These are phyloP conservation scores for Pseudochirops corinnae DNA, from an alignment of 2,797 vertebrate genomes.

Conservation along the genomic window DNA sequence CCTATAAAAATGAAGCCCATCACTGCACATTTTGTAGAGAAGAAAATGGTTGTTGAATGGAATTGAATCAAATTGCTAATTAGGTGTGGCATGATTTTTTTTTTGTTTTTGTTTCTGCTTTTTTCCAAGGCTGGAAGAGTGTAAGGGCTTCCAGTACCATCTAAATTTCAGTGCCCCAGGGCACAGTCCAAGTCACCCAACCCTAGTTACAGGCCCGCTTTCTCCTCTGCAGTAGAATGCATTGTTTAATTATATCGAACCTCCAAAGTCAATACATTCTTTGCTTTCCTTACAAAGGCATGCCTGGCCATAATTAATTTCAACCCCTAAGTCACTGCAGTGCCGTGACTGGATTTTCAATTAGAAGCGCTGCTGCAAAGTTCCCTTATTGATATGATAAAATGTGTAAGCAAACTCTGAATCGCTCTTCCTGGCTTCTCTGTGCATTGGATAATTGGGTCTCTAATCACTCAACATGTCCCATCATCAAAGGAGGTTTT, in stretches of 20 bases:
- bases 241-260: constrained; percentile 11
- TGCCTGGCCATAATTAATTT: constrained; percentile 13
- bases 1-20: background rate
- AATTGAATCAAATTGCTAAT: background rate
- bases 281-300: background rate
- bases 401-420: background rate
- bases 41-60: background rate
- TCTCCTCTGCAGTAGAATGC: background rate
- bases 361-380: background rate
- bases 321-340: background rate
- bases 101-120: background rate
- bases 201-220: background rate
- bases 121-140: background rate
- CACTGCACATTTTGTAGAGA: background rate
- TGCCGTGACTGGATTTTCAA: background rate
- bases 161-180: background rate
- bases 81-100: background rate
- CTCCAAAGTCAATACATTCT: background rate
- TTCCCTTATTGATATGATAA: background rate
- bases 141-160: background rate
- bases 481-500: background rate
- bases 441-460: background rate
- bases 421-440: background rate
- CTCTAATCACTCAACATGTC: background rate
- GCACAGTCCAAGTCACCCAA: background rate